These are phyloP conservation scores for Enoplosus armatus DNA, from an alignment of 2,797 vertebrate genomes.

Conservation along the genomic window DNA sequence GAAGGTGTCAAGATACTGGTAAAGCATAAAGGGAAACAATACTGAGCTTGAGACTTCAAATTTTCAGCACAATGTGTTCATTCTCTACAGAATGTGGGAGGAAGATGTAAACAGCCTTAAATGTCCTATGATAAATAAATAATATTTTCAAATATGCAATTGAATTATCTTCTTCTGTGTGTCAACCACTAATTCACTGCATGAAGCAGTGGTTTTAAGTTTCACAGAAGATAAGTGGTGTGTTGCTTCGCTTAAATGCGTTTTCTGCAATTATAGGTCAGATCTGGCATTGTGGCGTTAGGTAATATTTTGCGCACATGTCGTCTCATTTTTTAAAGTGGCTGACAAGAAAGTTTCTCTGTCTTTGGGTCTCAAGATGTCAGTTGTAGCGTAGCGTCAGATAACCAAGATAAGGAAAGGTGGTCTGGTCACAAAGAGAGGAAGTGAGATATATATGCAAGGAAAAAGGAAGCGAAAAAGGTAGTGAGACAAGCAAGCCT, in stretches of 20 bases:
- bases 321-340: neutral
- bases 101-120: constrained; percentile 22
- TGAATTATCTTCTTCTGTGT: constrained; percentile 27
- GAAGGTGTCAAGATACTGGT: constrained; percentile 67
- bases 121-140: constrained; percentile 15
- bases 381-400: constrained; percentile 7
- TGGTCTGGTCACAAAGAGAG: constrained; percentile 73
- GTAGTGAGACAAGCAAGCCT: constrained; percentile 53
- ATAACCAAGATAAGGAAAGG: constrained; percentile 52
- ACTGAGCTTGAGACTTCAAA: constrained; percentile 8
- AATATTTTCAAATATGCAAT: constrained; percentile 16
- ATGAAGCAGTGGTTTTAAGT: constrained; percentile 18
- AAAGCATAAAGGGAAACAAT: constrained; percentile 51
- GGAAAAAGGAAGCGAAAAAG: constrained; percentile 70
- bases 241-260: constrained; percentile 12
- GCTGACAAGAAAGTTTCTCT: constrained; percentile 2
- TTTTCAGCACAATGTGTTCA: constrained; percentile 23
- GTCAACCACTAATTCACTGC: constrained; percentile 24
- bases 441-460: constrained; percentile 63
- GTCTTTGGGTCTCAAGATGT: constrained; percentile 32
- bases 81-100: constrained; percentile 20
- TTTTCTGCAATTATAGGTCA: constrained; percentile 32
- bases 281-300: neutral
- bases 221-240: neutral
- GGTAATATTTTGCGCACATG: constrained; percentile 23